Percentiles rank a stretch among this genome's conserved stretches.
Evolutionary conservation across 2,113 vertebrate species (phyloP).

Genomic region (Caranx ignobilis): DNA sequence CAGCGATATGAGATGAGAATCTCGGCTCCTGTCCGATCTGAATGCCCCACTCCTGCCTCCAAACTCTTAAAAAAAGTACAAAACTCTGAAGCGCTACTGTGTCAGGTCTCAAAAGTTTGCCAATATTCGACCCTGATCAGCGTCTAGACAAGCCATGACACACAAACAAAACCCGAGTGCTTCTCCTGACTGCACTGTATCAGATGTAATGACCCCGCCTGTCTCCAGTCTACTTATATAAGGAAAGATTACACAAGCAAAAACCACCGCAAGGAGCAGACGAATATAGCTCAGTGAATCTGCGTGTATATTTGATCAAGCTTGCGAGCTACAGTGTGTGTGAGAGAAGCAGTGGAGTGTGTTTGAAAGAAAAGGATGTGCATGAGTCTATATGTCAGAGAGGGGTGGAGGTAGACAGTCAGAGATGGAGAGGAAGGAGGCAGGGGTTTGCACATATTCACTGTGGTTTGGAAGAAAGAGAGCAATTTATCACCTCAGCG

Average conservation of each 20-base stretch:
- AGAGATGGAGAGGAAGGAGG: conserved; percentile 38
- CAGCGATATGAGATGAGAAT: neutral
- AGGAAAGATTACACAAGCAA: conserved; percentile 77
- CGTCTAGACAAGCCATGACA: conserved; percentile 71
- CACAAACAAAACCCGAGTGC: conserved; percentile 45
- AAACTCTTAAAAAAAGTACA: neutral
- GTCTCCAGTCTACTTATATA: conserved; percentile 76
- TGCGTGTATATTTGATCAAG: conserved; percentile 68
- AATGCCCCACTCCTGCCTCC: conserved; percentile 2
- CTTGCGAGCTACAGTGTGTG: conserved; percentile 58
- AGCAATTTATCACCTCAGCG: conserved; percentile 61
- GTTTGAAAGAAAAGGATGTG: conserved; percentile 61
- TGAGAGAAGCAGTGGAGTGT: conserved; percentile 35
- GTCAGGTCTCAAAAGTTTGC: conserved; percentile 51
- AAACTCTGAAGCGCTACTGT: conserved; percentile 37
- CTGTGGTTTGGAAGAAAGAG: conserved; percentile 25
- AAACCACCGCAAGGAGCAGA: conserved; percentile 46
- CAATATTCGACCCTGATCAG: conserved; percentile 63
- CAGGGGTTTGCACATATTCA: conserved; percentile 28
- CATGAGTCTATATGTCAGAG: conserved; percentile 57
- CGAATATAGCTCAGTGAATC: conserved; percentile 68
- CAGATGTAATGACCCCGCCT: conserved; percentile 65
- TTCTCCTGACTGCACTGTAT: conserved; percentile 44
- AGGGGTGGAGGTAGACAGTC: conserved; percentile 51
- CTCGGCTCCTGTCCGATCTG: neutral